Base-by-base conservation (phyloP, 2,797 vertebrate species). In the Enteromius afrohamiltoni region DNA sequence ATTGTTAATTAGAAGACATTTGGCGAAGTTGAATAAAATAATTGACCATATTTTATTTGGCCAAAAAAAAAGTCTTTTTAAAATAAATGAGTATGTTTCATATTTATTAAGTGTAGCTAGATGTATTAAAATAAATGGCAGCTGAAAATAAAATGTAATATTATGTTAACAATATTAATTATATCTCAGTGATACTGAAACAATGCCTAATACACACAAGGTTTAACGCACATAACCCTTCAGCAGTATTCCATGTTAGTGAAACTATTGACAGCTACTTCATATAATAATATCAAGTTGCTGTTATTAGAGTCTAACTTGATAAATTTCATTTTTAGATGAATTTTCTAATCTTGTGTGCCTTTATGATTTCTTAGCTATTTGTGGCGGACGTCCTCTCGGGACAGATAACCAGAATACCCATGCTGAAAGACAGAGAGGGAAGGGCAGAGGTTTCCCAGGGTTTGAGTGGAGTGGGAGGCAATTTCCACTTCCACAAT, bases 321-420 rank as follows among this genome's bases (percentile, higher is more conserved):
- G 1, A 11, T 67, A 6, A 23, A 65, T 1, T 67, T 1, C 3
- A 10, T 6, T 29, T 29, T 62, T 7, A 5, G 31, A 8, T 64
- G 8, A 17, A 23, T 77, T 68, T 40, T n/a, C 40, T 83, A 11
- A 83, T 78, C 9, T 14, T n/a, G 0, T 10, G 21, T 62, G 16
- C 17, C 13, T 78, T 55, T 11, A 55, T 51, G 45, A 37, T 13
- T 8, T 29, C 60, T 79, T 88, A 99, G 98, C 94, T 99, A 49
- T 99, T 99, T 91, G 97, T 99, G 83, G 96, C 96, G 4, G 98
- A 99, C 89, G 96, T 99, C 79, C 94, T 97, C 90, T 97, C 96
- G 6, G 96, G 96, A 79, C 96, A 98, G 89, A 98, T 99, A 85
- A 99, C 97, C 4, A 96, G 97, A 91, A 99, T 99, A 90, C 98